Conservation (phyloP, 2,113 vertebrate species). For the Pandion haliaetus region DNA sequence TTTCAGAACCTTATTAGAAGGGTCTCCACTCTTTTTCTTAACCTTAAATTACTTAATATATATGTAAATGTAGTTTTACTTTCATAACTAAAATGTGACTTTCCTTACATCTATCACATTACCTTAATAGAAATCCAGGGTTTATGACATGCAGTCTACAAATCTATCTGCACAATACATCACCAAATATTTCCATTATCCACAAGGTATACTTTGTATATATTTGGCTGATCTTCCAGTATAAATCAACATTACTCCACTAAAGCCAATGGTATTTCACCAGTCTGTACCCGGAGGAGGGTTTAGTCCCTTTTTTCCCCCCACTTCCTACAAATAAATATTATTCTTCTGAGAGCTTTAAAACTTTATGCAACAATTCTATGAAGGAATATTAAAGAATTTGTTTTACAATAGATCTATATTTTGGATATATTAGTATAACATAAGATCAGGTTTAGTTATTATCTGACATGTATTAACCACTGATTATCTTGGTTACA, state of each 20-base stretch:
- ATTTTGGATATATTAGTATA: not conserved
- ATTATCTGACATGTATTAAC: not conserved
- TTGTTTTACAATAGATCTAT: not conserved
- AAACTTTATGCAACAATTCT: not conserved
- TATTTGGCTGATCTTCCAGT: not conserved
- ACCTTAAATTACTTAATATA: conserved; percentile 51
- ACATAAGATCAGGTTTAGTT: not conserved
- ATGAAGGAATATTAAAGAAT: not conserved
- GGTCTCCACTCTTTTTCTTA: conserved; percentile 41
- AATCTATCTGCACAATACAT: conserved; percentile 28
- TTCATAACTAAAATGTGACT: conserved; percentile 34
- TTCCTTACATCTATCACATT: conserved; percentile 4
- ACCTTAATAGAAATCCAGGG: conserved; percentile 3
- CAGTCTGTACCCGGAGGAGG: not conserved
- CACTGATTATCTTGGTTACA: not conserved
- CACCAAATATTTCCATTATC: not conserved
- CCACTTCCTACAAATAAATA: not conserved
- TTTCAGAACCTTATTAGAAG: conserved; percentile 46
- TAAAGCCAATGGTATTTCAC: not conserved
- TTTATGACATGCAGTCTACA: conserved; percentile 23
- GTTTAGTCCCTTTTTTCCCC: not conserved
- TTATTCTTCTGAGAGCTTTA: not conserved
- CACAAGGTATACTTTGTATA: not conserved
- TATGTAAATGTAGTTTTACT: conserved; percentile 59
- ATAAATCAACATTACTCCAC: not conserved